Evolutionary conservation across 2,888 invertebrate genomes (phyloP).

Genomic region (Copidosoma aretas): DNA sequence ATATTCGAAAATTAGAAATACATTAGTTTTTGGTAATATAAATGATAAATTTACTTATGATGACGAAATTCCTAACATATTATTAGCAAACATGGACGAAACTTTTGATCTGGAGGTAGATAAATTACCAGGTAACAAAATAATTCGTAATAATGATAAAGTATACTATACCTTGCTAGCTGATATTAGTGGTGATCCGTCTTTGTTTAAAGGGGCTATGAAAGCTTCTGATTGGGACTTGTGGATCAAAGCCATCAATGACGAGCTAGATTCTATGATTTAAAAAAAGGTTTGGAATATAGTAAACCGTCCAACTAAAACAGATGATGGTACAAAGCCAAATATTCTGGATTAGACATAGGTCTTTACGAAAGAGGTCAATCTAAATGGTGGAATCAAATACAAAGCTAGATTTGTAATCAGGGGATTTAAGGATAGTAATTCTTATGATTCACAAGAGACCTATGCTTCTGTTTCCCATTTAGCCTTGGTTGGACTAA

Average conservation of each 20-base stretch:
- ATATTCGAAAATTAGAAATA: too few species aligned
- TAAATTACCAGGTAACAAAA: slow-evolving; percentile 2
- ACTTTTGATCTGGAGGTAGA: neutral
- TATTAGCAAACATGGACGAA: neutral
- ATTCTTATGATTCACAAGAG: too few species aligned
- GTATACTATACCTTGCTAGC: slow-evolving; percentile 1
- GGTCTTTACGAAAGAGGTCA: too few species aligned
- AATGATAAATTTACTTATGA: too few species aligned
- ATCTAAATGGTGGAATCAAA: too few species aligned
- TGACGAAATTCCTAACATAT: neutral
- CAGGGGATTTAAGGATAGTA: too few species aligned
- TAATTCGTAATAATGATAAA: slow-evolving; percentile 8
- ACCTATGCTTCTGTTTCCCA: too few species aligned
- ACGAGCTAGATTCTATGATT: slow-evolving; percentile 26
- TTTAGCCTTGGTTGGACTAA: too few species aligned
- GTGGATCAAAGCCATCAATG: slow-evolving; percentile 25
- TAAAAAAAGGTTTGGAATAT: slow-evolving; percentile 34
- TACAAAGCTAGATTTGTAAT: too few species aligned
- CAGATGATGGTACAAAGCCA: slow-evolving; percentile 9
- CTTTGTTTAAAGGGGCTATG: slow-evolving; percentile 23
- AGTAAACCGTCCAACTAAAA: slow-evolving; percentile 24
- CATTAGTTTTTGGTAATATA: too few species aligned
- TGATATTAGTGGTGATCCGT: slow-evolving; percentile 11
- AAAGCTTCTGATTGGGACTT: neutral
- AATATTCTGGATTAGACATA: too few species aligned